A percentile compares a stretch with the other conserved stretches of the same genome.
These are phyloP conservation scores for Cyprinella venusta DNA, from an alignment of 2,797 vertebrate genomes.

Conservation along the genomic window DNA sequence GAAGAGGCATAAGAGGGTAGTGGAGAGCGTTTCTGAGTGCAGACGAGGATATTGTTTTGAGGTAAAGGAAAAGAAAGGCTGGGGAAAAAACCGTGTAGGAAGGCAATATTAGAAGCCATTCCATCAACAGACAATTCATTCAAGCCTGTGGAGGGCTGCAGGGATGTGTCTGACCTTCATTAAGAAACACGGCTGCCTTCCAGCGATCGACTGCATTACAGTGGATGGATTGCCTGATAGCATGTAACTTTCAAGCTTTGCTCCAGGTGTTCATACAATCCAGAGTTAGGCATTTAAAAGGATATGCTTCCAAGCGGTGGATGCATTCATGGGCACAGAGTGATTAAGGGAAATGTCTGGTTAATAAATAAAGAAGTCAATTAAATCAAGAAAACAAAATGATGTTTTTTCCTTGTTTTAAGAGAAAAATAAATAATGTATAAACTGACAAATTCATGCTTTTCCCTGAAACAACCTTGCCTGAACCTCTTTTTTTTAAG, in stretches of 20 bases:
- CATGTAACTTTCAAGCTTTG: conserved; percentile 19
- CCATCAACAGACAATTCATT: conserved; percentile 41
- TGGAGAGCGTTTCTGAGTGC: conserved; percentile 21
- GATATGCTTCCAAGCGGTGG: neutral
- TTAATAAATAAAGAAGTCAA: conserved; percentile 7
- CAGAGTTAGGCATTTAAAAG: neutral
- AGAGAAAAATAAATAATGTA: neutral
- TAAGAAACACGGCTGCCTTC: conserved; percentile 27
- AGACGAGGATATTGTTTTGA: conserved; percentile 38
- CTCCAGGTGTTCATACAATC: conserved; percentile 12
- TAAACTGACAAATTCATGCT: neutral
- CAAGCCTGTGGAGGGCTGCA: neutral
- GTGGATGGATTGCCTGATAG: conserved; percentile 21
- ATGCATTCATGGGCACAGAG: neutral
- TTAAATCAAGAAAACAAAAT: neutral
- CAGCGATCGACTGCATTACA: conserved; percentile 31
- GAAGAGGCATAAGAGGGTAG: conserved; percentile 37
- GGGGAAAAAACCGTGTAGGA: neutral
- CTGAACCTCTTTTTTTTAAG: neutral
- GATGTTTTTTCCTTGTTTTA: neutral
- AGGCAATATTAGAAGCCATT: conserved; percentile 39
- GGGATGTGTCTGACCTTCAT: conserved; percentile 36
- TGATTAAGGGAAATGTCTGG: neutral
- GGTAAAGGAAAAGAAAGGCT: conserved; percentile 27
- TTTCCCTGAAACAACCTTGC: neutral